Percentiles rank a stretch among this genome's conserved stretches.
These are phyloP conservation scores for Hoplodrina blanda DNA, from an alignment of 2,888 invertebrate species.

Conservation along the genomic window DNA sequence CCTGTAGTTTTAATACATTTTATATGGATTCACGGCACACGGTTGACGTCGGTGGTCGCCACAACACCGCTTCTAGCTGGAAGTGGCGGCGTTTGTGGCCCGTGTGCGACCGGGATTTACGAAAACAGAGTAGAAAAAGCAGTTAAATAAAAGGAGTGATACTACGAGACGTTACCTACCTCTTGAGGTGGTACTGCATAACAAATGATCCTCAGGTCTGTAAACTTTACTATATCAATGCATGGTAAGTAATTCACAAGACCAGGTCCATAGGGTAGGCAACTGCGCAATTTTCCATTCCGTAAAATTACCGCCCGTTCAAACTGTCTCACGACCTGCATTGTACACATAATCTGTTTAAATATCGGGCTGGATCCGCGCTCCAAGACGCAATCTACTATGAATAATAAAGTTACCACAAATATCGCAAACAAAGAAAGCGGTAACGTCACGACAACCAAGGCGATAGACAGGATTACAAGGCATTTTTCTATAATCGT, in stretches of 20 bases:
- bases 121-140: too few relatives aligned
- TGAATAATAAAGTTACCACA: constrained; percentile 65
- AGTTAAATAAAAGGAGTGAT: too few relatives aligned
- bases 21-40: too few relatives aligned
- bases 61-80: too few relatives aligned
- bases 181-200: constrained; percentile 98
- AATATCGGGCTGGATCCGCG: too few relatives aligned
- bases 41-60: too few relatives aligned
- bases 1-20: too few relatives aligned
- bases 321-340: constrained; percentile 94
- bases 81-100: too few relatives aligned
- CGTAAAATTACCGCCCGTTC: constrained; percentile 96
- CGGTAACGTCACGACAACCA: constrained; percentile 72
- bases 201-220: constrained; percentile 96
- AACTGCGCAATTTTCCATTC: constrained; percentile 93
- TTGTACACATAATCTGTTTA: not conserved
- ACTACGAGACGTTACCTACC: constrained; percentile 91
- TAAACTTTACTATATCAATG: constrained; percentile 95
- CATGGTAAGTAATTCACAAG: constrained; percentile 97
- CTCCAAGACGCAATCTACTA: too few relatives aligned
- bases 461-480: constrained; percentile 67
- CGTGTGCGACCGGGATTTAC: too few relatives aligned
- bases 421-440: constrained; percentile 73
- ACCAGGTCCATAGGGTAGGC: constrained; percentile 94
- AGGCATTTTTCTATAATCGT: constrained; percentile 69